phyloP scores from a whole-genome alignment of 2,888 invertebrate species.

The Cheilosia grossa region DNA sequence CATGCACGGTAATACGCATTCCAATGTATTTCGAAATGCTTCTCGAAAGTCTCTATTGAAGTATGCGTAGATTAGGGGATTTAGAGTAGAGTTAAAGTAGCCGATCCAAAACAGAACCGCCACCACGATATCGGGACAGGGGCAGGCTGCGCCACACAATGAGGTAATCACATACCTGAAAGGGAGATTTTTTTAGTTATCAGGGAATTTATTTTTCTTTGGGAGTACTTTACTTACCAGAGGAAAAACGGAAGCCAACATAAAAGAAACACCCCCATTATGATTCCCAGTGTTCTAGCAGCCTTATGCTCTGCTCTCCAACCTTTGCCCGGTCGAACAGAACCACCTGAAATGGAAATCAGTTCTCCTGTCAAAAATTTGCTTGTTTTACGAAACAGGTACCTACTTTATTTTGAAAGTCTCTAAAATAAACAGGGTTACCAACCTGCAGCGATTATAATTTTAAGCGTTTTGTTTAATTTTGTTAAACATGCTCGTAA shows the following conservation, averaged over 20 bases:
- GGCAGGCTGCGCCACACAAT: constrained; percentile 92
- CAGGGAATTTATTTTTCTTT: too few species aligned
- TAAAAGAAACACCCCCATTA: constrained; percentile 97
- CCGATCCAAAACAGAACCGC: constrained; percentile 98
- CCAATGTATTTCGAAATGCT: constrained; percentile 96
- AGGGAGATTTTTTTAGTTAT: background rate
- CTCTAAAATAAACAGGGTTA: background rate
- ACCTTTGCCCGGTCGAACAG: constrained; percentile 89
- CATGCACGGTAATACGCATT: constrained; percentile 92
- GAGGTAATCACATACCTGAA: constrained; percentile 93
- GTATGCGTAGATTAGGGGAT: constrained; percentile 97
- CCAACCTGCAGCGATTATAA: too few species aligned
- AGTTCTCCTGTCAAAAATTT: background rate
- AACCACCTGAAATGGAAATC: constrained; percentile 81
- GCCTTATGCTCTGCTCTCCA: constrained; percentile 96
- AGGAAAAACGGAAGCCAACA: constrained; percentile 99
- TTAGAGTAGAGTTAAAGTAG: constrained; percentile 97
- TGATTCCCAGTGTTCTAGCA: constrained; percentile 96
- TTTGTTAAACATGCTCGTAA: constrained; percentile 27
- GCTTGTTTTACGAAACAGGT: too few species aligned
- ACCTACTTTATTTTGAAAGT: background rate
- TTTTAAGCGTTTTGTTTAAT: background rate
- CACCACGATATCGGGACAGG: constrained; percentile 93
- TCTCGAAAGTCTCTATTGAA: constrained; percentile 98
- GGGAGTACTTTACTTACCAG: constrained; percentile 87